phyloP scores from a whole-genome alignment of 2,888 invertebrate genomes.

The Laothoe populi region DNA sequence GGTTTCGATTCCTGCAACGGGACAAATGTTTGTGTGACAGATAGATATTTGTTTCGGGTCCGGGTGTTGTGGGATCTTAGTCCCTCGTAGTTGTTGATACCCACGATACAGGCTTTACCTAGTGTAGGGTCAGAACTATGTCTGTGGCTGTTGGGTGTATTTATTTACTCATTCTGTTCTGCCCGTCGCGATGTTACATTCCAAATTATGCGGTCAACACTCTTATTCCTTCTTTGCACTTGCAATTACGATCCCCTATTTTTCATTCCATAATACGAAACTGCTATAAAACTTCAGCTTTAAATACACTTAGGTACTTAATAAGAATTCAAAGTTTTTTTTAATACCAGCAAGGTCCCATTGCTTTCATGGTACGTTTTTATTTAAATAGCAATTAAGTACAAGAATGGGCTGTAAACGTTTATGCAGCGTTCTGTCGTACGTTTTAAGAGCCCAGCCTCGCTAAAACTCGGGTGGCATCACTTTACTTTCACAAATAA shows the following conservation, averaged over 20 bases:
- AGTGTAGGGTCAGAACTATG: no score
- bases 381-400: constrained; percentile 82
- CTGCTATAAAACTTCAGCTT: constrained; percentile 51
- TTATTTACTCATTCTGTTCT: constrained; percentile 31
- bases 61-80: no score
- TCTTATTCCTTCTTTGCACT: constrained; percentile 32
- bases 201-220: constrained; percentile 33
- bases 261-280: constrained; percentile 51
- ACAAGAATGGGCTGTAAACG: constrained; percentile 81
- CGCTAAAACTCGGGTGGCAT: constrained; percentile 62
- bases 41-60: no score
- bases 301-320: constrained; percentile 59
- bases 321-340: constrained; percentile 59
- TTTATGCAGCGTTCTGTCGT: constrained; percentile 70
- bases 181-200: constrained; percentile 42
- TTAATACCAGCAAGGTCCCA: constrained; percentile 60
- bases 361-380: constrained; percentile 77
- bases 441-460: constrained; percentile 64
- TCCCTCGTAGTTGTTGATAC: no score
- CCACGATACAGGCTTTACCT: no score
- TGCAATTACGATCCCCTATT: constrained; percentile 43
- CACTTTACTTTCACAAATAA: constrained; percentile 63
- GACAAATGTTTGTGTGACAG: no score
- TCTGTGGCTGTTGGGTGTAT: no score
- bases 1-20: no score